These are phyloP conservation scores for Ophion ellenae DNA, from an alignment of 2,888 invertebrate genomes.

Conservation along the genomic window DNA sequence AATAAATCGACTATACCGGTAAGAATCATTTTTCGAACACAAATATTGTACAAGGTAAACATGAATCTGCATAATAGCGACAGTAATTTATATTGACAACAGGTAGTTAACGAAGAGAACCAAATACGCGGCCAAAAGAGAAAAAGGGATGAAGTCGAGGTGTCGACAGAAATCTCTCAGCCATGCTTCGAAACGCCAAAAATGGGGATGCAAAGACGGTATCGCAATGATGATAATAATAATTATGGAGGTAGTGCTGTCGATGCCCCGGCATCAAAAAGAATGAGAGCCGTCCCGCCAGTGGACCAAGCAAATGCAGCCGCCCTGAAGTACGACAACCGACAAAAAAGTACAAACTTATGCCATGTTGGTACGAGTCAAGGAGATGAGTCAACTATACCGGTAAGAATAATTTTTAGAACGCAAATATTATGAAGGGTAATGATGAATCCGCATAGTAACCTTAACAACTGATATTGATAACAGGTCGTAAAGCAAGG, in stretches of 20 bases:
- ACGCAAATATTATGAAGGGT: neutral
- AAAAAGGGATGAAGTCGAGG: too few relatives aligned
- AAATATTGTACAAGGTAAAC: neutral
- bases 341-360: neutral
- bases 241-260: too few relatives aligned
- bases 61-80: neutral
- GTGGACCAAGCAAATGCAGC: too few relatives aligned
- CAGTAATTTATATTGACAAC: neutral
- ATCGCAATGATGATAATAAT: too few relatives aligned
- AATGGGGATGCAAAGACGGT: too few relatives aligned
- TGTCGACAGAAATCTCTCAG: too few relatives aligned
- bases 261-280: too few relatives aligned
- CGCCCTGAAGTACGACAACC: neutral
- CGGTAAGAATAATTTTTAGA: neutral
- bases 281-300: too few relatives aligned
- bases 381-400: neutral
- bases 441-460: neutral
- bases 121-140: too few relatives aligned
- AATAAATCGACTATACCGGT: neutral
- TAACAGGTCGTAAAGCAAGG: neutral
- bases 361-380: neutral
- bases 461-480: neutral
- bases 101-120: neutral
- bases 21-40: neutral
- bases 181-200: too few relatives aligned